Evolutionary conservation across 2,113 vertebrate species (phyloP).

Genomic region (Craseonycteris thonglongyai): DNA sequence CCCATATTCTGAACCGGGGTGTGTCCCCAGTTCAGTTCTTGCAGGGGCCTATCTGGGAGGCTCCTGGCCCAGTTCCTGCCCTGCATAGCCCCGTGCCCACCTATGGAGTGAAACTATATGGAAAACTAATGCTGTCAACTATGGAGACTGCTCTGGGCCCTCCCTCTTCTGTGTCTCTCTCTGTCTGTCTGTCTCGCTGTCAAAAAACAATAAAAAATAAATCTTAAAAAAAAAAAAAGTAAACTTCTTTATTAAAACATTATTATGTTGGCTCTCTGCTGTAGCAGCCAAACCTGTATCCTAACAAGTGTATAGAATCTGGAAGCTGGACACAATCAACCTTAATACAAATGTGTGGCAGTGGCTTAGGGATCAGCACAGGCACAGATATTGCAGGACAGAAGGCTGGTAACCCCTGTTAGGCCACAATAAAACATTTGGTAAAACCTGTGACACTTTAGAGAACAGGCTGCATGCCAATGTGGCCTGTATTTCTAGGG

Average conservation of each 20-base stretch:
- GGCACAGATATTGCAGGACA: background rate
- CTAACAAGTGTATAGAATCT: background rate
- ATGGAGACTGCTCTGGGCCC: no score
- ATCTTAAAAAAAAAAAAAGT: background rate
- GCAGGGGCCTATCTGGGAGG: no score
- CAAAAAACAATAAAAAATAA: no score
- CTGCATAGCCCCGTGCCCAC: no score
- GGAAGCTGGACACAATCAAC: background rate
- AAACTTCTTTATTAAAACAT: background rate
- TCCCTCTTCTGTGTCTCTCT: no score
- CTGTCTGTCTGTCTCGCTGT: no score
- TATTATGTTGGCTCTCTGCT: background rate
- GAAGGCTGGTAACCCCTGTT: background rate
- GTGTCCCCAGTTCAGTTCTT: no score
- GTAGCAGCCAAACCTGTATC: background rate
- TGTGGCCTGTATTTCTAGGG: background rate
- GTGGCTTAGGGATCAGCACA: background rate
- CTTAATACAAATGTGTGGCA: background rate
- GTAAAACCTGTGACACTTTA: background rate
- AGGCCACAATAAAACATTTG: background rate
- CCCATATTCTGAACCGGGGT: no score
- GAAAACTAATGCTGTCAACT: no score
- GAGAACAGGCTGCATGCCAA: background rate
- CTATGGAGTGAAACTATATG: no score
- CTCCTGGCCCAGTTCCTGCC: no score